Evolutionary conservation across 2,888 invertebrate species (phyloP).

Genomic region (Lydus trimaculatus): DNA sequence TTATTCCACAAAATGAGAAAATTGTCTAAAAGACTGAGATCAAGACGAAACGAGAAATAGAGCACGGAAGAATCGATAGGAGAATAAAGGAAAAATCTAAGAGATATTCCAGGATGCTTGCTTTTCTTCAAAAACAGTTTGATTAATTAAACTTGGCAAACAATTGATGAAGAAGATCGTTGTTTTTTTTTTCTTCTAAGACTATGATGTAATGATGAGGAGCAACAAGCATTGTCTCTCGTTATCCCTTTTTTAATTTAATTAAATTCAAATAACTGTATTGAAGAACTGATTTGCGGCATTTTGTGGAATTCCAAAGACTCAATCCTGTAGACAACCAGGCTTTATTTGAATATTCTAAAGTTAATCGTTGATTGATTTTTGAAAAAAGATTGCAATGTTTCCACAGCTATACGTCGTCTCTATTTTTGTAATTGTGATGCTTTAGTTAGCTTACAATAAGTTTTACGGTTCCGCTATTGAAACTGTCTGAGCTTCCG

Average conservation of each 20-base stretch:
- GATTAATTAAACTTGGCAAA: constrained; percentile 31
- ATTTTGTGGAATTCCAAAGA: constrained; percentile 11
- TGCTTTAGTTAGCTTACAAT: not conserved
- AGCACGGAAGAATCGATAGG: not conserved
- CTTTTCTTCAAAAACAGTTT: constrained; percentile 19
- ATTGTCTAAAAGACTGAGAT: not conserved
- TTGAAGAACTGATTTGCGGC: constrained; percentile 14
- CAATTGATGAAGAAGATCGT: constrained; percentile 16
- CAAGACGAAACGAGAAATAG: not conserved
- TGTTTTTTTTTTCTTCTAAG: not conserved
- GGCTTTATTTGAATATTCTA: not conserved
- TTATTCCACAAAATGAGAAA: constrained; percentile 8
- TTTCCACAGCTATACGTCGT: not conserved
- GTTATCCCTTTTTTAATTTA: constrained; percentile 5
- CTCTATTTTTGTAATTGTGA: not conserved
- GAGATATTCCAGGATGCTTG: not conserved
- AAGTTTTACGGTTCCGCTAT: constrained; percentile 12
- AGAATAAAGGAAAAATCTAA: constrained; percentile 8
- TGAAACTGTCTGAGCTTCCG: constrained; percentile 45
- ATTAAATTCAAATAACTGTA: constrained; percentile 26
- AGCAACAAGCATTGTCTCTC: constrained; percentile 5
- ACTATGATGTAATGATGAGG: constrained; percentile 10
- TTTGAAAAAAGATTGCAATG: not conserved
- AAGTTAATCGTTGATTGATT: not conserved
- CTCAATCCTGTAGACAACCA: not conserved